Evolutionary conservation across 2,888 invertebrate species (phyloP).

Genomic region (Acrocera orbiculus): DNA sequence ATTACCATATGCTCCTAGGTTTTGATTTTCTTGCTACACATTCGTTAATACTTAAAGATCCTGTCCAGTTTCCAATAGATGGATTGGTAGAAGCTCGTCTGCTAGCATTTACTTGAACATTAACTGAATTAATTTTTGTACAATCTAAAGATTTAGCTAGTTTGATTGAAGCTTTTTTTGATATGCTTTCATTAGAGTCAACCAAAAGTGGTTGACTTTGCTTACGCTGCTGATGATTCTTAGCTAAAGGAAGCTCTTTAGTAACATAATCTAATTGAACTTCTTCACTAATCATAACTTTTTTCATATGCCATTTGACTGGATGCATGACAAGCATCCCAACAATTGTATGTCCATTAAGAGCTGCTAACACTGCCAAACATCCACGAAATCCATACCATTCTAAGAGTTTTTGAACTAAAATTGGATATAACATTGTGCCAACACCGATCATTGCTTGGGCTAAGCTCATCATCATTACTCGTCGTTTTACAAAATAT

Average conservation of each 20-base stretch:
- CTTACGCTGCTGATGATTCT: no score
- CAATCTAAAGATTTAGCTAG: no score
- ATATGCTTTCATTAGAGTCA: no score
- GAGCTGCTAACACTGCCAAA: slow-evolving; percentile 43
- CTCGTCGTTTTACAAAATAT: slow-evolving; percentile 51
- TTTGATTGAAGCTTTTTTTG: no score
- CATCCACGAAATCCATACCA: slow-evolving; percentile 55
- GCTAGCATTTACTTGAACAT: no score
- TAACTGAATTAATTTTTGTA: slow-evolving; percentile 15
- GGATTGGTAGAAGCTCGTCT: slow-evolving; percentile 25
- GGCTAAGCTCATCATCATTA: slow-evolving; percentile 56
- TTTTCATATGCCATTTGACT: slow-evolving; percentile 50
- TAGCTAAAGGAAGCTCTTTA: no score
- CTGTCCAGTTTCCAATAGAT: slow-evolving; percentile 30
- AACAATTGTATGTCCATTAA: slow-evolving; percentile 47
- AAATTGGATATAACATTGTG: slow-evolving; percentile 47
- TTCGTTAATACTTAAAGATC: slow-evolving; percentile 22
- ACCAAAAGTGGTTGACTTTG: no score
- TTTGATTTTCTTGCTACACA: slow-evolving; percentile 19
- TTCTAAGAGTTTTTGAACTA: slow-evolving; percentile 41
- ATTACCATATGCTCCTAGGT: no score
- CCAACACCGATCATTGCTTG: slow-evolving; percentile 52
- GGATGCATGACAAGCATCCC: slow-evolving; percentile 59
- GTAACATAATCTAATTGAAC: no score
- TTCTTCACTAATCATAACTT: slow-evolving; percentile 32